Conservation (phyloP, 2,888 invertebrate species). For the Hedychridium roseum region DNA sequence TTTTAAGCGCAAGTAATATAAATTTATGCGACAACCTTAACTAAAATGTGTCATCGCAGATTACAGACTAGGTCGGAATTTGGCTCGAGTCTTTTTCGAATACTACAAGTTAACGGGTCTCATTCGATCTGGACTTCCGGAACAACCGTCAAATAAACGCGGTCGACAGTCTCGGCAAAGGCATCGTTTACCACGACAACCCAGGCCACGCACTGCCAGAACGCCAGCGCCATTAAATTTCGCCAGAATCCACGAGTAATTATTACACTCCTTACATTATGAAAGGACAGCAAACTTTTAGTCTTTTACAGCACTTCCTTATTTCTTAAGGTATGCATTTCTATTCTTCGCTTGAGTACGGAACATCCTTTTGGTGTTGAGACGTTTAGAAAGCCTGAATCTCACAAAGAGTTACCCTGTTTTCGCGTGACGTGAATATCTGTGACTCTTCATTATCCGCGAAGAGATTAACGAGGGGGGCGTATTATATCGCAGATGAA, state of each 20-base stretch:
- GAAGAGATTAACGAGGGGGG: no score
- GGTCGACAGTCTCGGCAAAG: constrained; percentile 57
- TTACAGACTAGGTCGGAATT: constrained; percentile 79
- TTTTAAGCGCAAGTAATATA: no score
- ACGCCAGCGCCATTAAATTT: constrained; percentile 59
- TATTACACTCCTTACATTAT: not conserved
- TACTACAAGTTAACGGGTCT: constrained; percentile 81
- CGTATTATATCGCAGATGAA: constrained; percentile 3
- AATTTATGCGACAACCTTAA: no score
- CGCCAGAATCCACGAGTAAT: constrained; percentile 60
- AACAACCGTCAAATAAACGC: constrained; percentile 56
- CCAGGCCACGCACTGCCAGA: constrained; percentile 54
- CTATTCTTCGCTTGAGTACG: no score
- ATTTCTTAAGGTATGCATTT: no score
- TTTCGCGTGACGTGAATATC: no score
- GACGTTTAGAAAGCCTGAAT: no score
- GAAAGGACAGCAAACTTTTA: not conserved
- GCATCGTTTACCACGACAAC: constrained; percentile 49
- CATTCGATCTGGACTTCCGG: constrained; percentile 65
- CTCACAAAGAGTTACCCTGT: no score
- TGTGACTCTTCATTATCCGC: no score
- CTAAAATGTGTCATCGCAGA: constrained; percentile 64
- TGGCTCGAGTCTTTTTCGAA: constrained; percentile 79
- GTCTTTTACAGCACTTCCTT: no score
- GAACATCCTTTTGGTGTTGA: not conserved